Evolutionary conservation across 2,797 vertebrate species (phyloP).

Genomic region (Ptychobarbus kaznakovi): DNA sequence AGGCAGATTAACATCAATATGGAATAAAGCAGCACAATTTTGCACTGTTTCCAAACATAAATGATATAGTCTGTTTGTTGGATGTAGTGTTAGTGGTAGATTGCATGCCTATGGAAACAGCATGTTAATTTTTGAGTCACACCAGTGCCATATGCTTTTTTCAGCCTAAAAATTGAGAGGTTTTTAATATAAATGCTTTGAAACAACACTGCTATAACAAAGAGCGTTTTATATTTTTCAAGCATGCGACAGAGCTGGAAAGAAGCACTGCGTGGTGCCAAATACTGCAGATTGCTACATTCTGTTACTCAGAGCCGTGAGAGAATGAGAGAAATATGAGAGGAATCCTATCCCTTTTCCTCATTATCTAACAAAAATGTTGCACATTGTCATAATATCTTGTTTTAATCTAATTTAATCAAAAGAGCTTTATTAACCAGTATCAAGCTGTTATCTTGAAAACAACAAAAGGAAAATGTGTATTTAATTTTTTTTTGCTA

Average conservation of each 20-base stretch:
- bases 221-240: background rate
- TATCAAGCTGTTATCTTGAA: background rate
- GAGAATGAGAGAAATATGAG: background rate
- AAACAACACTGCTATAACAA: background rate
- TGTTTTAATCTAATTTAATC: background rate
- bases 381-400: background rate
- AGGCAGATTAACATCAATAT: slow-evolving; percentile 5
- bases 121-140: background rate
- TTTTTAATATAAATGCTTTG: background rate
- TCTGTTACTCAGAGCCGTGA: slow-evolving; percentile 6
- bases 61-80: background rate
- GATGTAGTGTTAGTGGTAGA: background rate
- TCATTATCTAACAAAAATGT: background rate
- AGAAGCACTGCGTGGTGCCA: slow-evolving; percentile 7
- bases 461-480: background rate
- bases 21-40: background rate
- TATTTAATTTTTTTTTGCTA: background rate
- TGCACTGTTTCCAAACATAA: background rate
- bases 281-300: background rate
- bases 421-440: background rate
- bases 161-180: background rate
- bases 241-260: background rate
- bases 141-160: background rate
- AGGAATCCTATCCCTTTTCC: background rate
- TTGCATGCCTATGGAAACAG: slow-evolving; percentile 8